Base-by-base conservation (phyloP, 2,113 vertebrate genomes). In the Scartelaos histophorus region DNA sequence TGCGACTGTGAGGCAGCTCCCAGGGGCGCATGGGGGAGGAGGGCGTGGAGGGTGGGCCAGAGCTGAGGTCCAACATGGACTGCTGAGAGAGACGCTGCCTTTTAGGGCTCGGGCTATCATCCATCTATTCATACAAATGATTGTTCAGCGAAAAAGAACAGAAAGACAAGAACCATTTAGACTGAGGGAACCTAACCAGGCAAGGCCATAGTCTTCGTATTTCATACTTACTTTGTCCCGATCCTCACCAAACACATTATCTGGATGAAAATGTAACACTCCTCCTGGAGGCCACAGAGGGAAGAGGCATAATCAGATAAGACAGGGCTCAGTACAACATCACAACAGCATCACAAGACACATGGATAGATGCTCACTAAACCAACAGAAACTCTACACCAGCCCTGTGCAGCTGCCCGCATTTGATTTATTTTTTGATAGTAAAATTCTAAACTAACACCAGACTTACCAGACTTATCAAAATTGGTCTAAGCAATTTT, bases 21-120 rank as follows among this genome's bases (percentile, higher is more conserved):
- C 98, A 98, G 88, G 98, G 97, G 83, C 96, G 95, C 94, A 98
- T 98, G 90, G 98, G 98, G 34, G 98, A 96, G 67, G 98, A 97
- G 13, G 97, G 95, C 67, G 95, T 94, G 68, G 96, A 95, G 82
- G 96, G 95, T 75, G 96, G 96, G 69, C 93, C 92, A 16, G 95
- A 88, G 71, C 94, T 89, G 67, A 96, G 95, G 86, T 99, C 97
- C 76, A 98, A 95, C 84, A 98, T 95, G 66, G 97, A 95, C 92
- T 96, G 96, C 89, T 94, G 93, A 12, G 98, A 98, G 83, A 99
- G 95, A 73, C 97, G 95, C 38, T 97, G 98, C 81, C 98, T 93
- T 92, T 99, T 99, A 5, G 97, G 96, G 90, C 96, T 98, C 16
- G 98, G 97, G 81, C 96, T 97, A 82, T 97, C 98, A 92, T 99